Percentiles rank a stretch among this genome's conserved stretches.
Evolutionary conservation across 92 coral and sea anemone genomes (phyloP).

Genomic region (Galaxea fascicularis): DNA sequence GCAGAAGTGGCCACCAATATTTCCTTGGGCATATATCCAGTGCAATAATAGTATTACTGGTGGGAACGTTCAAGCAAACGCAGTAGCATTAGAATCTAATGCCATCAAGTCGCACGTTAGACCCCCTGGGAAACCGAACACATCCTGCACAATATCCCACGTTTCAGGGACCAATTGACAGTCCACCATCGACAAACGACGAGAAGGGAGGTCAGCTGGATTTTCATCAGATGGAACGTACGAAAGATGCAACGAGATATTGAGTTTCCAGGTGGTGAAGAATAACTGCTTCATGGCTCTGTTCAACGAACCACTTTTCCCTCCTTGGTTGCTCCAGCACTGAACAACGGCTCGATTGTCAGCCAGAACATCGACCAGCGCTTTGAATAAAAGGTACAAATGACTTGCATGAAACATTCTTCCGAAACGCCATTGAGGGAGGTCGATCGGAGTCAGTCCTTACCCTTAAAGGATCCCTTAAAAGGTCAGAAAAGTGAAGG

Average conservation of each 20-base stretch:
- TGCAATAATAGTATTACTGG: background rate
- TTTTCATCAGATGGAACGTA: conserved; percentile 28
- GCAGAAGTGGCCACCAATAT: background rate
- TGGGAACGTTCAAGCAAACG: background rate
- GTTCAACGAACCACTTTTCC: background rate
- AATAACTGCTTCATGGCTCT: conserved; percentile 21
- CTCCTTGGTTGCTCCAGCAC: background rate
- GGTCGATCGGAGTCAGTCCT: too few relatives aligned
- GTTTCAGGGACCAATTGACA: background rate
- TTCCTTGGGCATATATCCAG: background rate
- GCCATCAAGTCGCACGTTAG: conserved; percentile 12
- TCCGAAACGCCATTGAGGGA: too few relatives aligned
- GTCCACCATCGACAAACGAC: conserved; percentile 25
- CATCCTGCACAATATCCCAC: conserved; percentile 23
- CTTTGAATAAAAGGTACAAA: too few relatives aligned
- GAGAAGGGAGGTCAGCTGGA: conserved; percentile 50
- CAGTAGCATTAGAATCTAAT: conserved; percentile 37
- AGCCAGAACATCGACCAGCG: background rate
- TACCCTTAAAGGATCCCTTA: too few relatives aligned
- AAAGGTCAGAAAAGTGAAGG: too few relatives aligned
- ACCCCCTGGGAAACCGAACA: conserved; percentile 13
- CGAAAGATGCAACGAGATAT: conserved; percentile 5
- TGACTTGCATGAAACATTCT: too few relatives aligned
- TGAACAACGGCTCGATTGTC: background rate
- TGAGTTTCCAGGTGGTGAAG: background rate